Conservation (phyloP, 2,113 vertebrate genomes). For the Nematolebias whitei region DNA sequence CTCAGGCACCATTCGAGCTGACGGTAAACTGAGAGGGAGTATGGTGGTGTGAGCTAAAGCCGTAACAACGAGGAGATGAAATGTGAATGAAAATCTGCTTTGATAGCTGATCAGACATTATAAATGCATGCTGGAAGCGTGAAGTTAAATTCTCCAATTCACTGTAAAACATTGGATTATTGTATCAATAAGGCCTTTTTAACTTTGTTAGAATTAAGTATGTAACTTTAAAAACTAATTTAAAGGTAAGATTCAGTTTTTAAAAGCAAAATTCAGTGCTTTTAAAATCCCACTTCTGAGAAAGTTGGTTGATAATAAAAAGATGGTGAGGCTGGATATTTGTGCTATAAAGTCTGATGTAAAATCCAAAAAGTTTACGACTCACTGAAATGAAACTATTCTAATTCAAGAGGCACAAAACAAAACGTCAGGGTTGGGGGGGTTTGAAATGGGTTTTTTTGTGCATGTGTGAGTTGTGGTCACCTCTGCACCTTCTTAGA, state of each 20-base stretch:
- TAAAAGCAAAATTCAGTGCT: too few relatives aligned
- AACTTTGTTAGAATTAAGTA: too few relatives aligned
- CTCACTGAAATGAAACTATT: not conserved
- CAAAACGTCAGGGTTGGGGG: too few relatives aligned
- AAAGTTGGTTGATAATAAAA: not conserved
- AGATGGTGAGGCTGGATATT: not conserved
- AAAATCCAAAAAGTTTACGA: not conserved
- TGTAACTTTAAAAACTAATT: too few relatives aligned
- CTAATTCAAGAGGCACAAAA: not conserved
- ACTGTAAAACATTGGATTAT: too few relatives aligned
- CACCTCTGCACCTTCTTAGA: not conserved
- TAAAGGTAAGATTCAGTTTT: too few relatives aligned
- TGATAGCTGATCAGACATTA: too few relatives aligned
- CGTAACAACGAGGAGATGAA: not conserved
- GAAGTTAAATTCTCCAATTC: too few relatives aligned
- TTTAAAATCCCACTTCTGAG: too few relatives aligned
- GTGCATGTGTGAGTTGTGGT: not conserved
- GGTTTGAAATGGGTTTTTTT: too few relatives aligned
- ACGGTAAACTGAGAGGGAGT: constrained; percentile 3
- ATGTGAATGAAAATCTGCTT: not conserved
- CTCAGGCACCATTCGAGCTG: constrained; percentile 4
- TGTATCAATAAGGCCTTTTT: too few relatives aligned
- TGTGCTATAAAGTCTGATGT: not conserved
- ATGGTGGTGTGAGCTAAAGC: not conserved
- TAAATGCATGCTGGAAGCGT: too few relatives aligned